Conservation (phyloP, 2,797 vertebrate species). For the Chaetodon trifasciatus region DNA sequence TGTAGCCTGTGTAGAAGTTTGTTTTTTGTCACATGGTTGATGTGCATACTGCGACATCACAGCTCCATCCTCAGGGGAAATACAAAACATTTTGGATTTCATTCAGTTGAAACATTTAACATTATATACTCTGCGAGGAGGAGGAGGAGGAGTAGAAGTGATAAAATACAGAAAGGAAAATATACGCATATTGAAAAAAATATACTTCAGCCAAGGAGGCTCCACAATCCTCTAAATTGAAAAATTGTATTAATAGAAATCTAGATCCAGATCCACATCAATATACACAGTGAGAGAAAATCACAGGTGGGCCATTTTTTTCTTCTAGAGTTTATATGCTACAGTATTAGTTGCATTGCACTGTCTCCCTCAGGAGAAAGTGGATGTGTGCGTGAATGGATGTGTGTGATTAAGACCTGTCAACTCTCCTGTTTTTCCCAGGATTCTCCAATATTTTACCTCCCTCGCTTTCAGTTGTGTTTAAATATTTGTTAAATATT, state of each 20-base stretch:
- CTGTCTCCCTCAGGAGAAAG: not conserved
- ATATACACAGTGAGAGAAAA: not conserved
- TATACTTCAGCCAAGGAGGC: not conserved
- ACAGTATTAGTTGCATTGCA: not conserved
- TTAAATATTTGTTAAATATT: too few relatives aligned
- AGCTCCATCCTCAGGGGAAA: not conserved
- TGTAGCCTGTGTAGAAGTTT: not conserved
- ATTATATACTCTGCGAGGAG: not conserved
- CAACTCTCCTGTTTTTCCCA: too few relatives aligned
- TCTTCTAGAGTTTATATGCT: not conserved
- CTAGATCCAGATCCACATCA: not conserved
- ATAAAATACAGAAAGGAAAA: not conserved
- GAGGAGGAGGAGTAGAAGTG: not conserved
- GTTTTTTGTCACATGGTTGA: not conserved
- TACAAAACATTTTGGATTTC: not conserved
- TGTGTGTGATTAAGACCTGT: not conserved
- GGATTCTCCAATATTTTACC: too few relatives aligned
- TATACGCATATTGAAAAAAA: not conserved
- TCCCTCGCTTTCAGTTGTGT: too few relatives aligned
- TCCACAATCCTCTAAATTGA: not conserved
- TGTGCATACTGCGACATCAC: not conserved
- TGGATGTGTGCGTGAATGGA: not conserved
- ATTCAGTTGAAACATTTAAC: conserved; percentile 3
- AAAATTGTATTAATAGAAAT: not conserved
- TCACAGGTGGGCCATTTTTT: not conserved